These are phyloP conservation scores for Melanotaenia duboulayi DNA, from an alignment of 2,113 vertebrate genomes.

Conservation along the genomic window DNA sequence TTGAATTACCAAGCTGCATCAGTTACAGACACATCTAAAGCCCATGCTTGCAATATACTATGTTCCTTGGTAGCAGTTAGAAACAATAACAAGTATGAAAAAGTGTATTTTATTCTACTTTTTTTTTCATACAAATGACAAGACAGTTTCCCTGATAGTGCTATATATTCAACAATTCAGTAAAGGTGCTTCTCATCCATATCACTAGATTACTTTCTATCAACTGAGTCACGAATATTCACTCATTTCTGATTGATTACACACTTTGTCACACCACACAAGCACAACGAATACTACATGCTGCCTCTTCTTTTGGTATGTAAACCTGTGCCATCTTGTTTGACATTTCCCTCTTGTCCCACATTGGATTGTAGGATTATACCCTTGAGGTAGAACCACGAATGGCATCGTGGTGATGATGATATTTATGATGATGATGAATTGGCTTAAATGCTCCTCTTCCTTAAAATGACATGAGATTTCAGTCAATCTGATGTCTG, in stretches of 20 bases:
- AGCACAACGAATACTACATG: constrained; percentile 19
- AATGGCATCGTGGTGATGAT: constrained; percentile 75
- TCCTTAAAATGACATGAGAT: constrained; percentile 63
- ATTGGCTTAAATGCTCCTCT: constrained; percentile 67
- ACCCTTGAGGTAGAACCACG: constrained; percentile 83
- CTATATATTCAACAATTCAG: not conserved
- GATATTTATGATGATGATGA: constrained; percentile 51
- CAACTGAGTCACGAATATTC: constrained; percentile 1
- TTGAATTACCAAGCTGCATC: constrained; percentile 16
- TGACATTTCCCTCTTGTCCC: constrained; percentile 66
- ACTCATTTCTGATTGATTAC: constrained; percentile 1
- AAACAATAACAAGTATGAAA: not conserved
- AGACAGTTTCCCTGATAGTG: not conserved
- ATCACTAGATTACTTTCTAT: constrained; percentile 2
- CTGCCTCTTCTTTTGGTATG: constrained; percentile 24
- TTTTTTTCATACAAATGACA: not conserved
- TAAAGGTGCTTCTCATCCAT: not conserved
- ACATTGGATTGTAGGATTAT: constrained; percentile 82
- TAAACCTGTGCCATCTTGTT: constrained; percentile 65
- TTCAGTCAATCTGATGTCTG: constrained; percentile 59
- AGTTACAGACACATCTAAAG: not conserved
- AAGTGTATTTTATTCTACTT: too few species aligned
- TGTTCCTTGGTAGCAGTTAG: not conserved
- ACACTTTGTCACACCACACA: constrained; percentile 18
- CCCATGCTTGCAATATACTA: not conserved